Base-by-base conservation (phyloP, 53 echinoderm and acorn worm species). In the Zoroaster sp. region DNA sequence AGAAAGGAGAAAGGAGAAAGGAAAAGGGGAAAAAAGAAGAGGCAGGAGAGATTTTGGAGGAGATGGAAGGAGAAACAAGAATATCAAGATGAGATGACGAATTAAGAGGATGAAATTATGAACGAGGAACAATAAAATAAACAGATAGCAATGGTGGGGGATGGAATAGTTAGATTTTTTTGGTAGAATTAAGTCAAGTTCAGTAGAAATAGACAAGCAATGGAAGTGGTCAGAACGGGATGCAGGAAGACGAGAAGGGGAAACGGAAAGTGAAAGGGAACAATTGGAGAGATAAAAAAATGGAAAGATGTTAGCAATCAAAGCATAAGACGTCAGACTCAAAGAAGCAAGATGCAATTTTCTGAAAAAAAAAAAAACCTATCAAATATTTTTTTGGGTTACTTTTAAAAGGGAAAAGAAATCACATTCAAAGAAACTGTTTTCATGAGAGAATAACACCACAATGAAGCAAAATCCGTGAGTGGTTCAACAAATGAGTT, bases 261-360 rank as follows among this genome's bases (percentile, higher is more conserved):
- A 42, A 35, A 34, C 15, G 6, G 68, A 44, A 17, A 23, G 43
- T 30, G 21, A 70, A 31, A 71, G 69, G 28, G 46, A 28, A 32
- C 54, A 85, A 51, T n/a, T 43, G 34, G 63, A 83, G 17, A 83
- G 15, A 68, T 35, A 69, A 71, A 33, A 69, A 47, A 39, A 74
- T 39, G 41, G 30, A 10, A 74, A 41, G 30, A 41, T 85, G 71
- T 85, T 85, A 85, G 85, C 85, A 85, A 45, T 85, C 85, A 45
- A 85, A 49, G 85, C 69, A 71, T 69, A 23, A 59, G 63, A 59
- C 9, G 28, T 59, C n/a, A n/a, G 63, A 59, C 21, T 59, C 63
- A 59, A 59, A 59, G 63, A 59, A 25, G 63, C 10, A 8, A 59
- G 63, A 59, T 59, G 63, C 63, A 59, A 25, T 59, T 9, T 28